phyloP scores from a whole-genome alignment of 1,140 invertebrate species.

The Heliothis subflexa region DNA sequence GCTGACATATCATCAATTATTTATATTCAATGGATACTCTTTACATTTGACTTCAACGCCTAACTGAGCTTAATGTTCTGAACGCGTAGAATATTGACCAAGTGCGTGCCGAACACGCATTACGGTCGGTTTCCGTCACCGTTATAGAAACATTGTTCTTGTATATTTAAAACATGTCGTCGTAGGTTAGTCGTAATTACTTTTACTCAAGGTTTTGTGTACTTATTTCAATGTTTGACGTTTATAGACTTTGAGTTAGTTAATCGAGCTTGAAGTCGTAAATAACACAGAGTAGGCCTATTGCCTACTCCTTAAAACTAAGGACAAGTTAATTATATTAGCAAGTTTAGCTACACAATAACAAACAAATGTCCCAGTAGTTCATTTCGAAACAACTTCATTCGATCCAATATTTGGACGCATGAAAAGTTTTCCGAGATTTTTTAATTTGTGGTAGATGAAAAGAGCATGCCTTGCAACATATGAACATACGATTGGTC shows the following conservation, averaged over 20 bases:
- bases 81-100: slow-evolving; percentile 15
- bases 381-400: neutral
- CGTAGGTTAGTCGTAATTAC: slow-evolving; percentile 8
- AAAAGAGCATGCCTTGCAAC: slow-evolving; percentile 1
- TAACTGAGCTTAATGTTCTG: slow-evolving; percentile 22
- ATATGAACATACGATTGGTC: slow-evolving; percentile 11
- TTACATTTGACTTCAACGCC: slow-evolving; percentile 35
- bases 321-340: slow-evolving; percentile 7
- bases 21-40: slow-evolving; percentile 44
- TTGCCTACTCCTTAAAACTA: neutral
- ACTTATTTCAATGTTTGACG: neutral
- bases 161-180: slow-evolving; percentile 6
- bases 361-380: neutral
- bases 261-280: neutral
- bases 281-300: neutral
- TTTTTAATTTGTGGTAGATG: slow-evolving; percentile 18
- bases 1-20: slow-evolving; percentile 45
- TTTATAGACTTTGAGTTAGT: neutral
- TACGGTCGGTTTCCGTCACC: slow-evolving; percentile 16
- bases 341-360: too few relatives aligned
- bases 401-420: slow-evolving; percentile 11
- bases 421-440: slow-evolving; percentile 26
- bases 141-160: slow-evolving; percentile 27
- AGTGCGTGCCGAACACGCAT: slow-evolving; percentile 35
- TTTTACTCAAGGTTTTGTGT: slow-evolving; percentile 9